phyloP scores from a whole-genome alignment of 1,140 invertebrate genomes.

The Caenorhabditis latens region DNA sequence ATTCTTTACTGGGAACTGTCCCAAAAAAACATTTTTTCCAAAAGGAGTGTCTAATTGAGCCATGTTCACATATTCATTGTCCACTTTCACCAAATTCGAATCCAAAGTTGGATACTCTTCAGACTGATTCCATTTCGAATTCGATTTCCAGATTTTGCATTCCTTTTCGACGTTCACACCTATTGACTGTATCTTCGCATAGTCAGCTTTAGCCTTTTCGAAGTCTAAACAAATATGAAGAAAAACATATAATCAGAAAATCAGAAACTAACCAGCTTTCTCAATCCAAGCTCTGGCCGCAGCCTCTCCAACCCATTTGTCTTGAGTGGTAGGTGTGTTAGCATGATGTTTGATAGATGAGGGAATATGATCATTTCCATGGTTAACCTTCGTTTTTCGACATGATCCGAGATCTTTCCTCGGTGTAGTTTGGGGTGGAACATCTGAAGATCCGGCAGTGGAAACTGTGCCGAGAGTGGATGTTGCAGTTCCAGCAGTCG shows the following conservation, averaged over 20 bases:
- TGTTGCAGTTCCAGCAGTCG: too few relatives aligned
- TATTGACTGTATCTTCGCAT: background rate
- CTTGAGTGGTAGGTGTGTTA: background rate
- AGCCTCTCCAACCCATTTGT: background rate
- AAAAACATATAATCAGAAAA: background rate
- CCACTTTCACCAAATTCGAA: background rate
- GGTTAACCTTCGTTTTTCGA: background rate
- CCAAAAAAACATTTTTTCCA: background rate
- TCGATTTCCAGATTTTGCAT: background rate
- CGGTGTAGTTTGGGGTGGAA: background rate
- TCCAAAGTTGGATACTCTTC: background rate
- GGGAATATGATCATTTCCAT: background rate
- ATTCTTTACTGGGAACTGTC: background rate
- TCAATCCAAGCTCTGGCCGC: background rate
- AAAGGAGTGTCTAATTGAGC: background rate
- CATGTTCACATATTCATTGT: background rate
- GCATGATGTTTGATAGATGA: background rate
- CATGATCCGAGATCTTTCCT: background rate
- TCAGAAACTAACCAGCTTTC: background rate
- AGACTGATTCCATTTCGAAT: background rate
- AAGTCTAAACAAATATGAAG: background rate
- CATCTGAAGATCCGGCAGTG: background rate
- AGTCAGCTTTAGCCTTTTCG: background rate
- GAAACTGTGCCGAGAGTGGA: background rate
- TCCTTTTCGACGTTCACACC: background rate